Base-by-base conservation (phyloP, 1,140 invertebrate genomes). In the Eueides isabella region DNA sequence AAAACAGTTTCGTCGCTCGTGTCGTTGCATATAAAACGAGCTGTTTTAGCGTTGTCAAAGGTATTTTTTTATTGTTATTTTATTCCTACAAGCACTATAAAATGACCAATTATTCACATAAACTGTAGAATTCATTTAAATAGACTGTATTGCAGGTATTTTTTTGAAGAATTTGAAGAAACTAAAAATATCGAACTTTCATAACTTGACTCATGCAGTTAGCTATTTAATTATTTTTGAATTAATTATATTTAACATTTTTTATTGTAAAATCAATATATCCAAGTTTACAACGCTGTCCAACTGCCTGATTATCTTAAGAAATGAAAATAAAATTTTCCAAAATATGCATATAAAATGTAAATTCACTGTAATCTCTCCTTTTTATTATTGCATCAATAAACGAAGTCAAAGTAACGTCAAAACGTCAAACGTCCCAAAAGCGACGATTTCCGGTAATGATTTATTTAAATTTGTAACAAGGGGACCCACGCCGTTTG, bases 21-120 rank as follows among this genome's bases (percentile, higher is more conserved):
- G 33, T 26, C 35, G 33, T 30, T 28, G 64, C 64, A 66, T 66
- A 66, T 28, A 66, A 29, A 66, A 38, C 35, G 23, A 66, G 12
- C 26, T 29, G 35, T 66, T 66, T 66, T 14, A 66, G n/a, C 19
- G 48, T 55, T 26, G n/a, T 12, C 23, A 55, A 55, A 23, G 48
- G 48, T 5, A 1, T 19, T 19, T 19, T 55, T 0, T 12, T 11
- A 26, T 55, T 55, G 12, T 55, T 55, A 55, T 55, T 55, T 55
- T 55, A 26, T 55, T 55, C 11, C 7, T 41, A 16, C 38, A 23
- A 19, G 2, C 41, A 23, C 26, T 55, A 23, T 26, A 26, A 14
- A 23, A 55, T 55, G n/a, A 55, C 26, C 48, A 12, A 26, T 3
- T 19, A 26, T 55, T 55, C 26, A 55, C 48, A 4, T 55, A 26